Percentiles rank a stretch among this genome's conserved stretches.
phyloP scores from a whole-genome alignment of 2,797 vertebrate species.

The Channa striata region DNA sequence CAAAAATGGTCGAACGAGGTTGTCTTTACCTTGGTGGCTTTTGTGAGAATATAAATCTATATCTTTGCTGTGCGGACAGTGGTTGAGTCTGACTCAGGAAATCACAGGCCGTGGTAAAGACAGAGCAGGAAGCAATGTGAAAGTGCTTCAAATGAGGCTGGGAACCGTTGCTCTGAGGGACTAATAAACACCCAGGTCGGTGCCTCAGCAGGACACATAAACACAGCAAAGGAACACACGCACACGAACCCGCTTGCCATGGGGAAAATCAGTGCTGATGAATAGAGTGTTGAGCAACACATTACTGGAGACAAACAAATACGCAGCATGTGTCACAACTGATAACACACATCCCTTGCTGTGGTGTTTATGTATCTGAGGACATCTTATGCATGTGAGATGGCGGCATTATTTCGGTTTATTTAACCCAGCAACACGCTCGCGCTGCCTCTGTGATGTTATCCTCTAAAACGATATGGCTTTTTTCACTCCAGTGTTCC shows the following conservation, averaged over 20 bases:
- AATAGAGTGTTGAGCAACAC: constrained; percentile 80
- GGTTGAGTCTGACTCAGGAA: constrained; percentile 32
- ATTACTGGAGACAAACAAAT: constrained; percentile 83
- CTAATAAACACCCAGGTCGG: constrained; percentile 58
- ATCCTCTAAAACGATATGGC: constrained; percentile 3
- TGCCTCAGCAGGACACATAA: constrained; percentile 45
- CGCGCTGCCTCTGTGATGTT: constrained; percentile 10
- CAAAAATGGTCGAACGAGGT: constrained; percentile 11
- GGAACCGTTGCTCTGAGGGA: constrained; percentile 57
- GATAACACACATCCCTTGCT: constrained; percentile 61
- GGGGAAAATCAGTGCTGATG: constrained; percentile 73
- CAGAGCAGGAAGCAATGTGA: constrained; percentile 12
- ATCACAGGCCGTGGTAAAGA: constrained; percentile 27
- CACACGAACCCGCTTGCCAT: constrained; percentile 62
- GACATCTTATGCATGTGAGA: constrained; percentile 23
- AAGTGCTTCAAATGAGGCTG: constrained; percentile 39
- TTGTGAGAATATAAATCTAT: constrained; percentile 15
- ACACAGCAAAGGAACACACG: constrained; percentile 29
- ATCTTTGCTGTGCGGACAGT: constrained; percentile 13
- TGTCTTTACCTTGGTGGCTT: constrained; percentile 17
- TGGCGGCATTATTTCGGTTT: neutral
- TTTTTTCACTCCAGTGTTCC: neutral
- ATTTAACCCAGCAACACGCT: constrained; percentile 6
- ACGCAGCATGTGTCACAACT: constrained; percentile 64
- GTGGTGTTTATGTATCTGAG: constrained; percentile 14